phyloP scores from a whole-genome alignment of 1,140 invertebrate species.

The Drosophila sulfurigaster region DNA sequence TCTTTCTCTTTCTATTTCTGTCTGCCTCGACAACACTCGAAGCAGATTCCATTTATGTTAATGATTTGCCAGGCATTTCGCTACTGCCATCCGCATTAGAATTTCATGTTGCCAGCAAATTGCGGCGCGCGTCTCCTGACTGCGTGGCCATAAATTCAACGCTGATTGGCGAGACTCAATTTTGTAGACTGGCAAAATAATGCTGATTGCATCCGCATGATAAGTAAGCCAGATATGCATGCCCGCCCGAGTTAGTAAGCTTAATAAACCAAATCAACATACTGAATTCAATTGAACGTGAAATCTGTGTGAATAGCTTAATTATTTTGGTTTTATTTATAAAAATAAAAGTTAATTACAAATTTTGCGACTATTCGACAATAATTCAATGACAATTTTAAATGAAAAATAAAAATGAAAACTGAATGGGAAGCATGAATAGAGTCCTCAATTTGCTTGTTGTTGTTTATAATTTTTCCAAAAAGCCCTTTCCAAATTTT shows the following conservation, averaged over 20 bases:
- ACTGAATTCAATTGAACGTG: slow-evolving; percentile 1
- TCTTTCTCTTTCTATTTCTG: too few species aligned
- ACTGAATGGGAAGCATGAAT: neutral
- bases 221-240: slow-evolving; percentile 13
- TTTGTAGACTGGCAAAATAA: slow-evolving; percentile 20
- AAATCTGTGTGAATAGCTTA: too few species aligned
- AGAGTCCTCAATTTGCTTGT: neutral
- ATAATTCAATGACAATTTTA: neutral
- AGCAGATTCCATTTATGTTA: slow-evolving; percentile 76
- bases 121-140: slow-evolving; percentile 17
- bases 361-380: too few species aligned
- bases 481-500: slow-evolving; percentile 4
- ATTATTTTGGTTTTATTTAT: too few species aligned
- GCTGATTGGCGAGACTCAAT: slow-evolving; percentile 41
- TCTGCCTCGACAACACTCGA: neutral
- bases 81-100: slow-evolving; percentile 47
- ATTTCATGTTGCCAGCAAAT: slow-evolving; percentile 42
- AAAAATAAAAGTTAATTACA: too few species aligned
- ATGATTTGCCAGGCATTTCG: slow-evolving; percentile 50
- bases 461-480: neutral
- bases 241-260: neutral
- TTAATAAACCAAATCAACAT: neutral
- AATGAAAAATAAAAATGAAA: neutral
- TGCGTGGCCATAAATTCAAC: slow-evolving; percentile 48
- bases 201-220: slow-evolving; percentile 34